Conservation (phyloP, 1,140 invertebrate genomes). For the Elymnias hypermnestra region DNA sequence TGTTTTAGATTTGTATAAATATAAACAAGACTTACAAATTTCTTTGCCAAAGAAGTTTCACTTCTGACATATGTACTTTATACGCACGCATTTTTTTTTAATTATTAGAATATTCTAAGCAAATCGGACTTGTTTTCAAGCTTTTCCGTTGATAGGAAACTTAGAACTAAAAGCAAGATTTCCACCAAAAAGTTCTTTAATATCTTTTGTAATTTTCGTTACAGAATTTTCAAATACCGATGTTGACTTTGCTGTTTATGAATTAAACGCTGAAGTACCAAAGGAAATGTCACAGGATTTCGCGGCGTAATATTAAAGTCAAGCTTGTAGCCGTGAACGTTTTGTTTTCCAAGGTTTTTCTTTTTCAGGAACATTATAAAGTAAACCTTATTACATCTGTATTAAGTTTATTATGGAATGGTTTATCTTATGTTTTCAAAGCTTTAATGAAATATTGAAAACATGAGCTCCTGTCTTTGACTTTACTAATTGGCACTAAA, state of each 20-base stretch:
- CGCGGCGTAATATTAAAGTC: constrained; percentile 1
- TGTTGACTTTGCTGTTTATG: neutral
- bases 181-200: too few relatives aligned
- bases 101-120: too few relatives aligned
- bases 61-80: too few relatives aligned
- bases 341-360: constrained; percentile 6
- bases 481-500: constrained; percentile 7
- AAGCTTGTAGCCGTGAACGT: neutral
- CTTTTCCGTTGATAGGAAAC: too few relatives aligned
- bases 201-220: too few relatives aligned
- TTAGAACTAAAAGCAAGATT: too few relatives aligned
- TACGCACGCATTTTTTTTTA: neutral
- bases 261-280: constrained; percentile 1
- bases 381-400: neutral
- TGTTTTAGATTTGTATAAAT: too few relatives aligned
- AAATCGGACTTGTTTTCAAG: too few relatives aligned
- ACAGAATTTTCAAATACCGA: neutral
- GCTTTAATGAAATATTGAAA: constrained; percentile 7
- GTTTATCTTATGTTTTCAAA: too few relatives aligned
- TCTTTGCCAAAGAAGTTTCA: too few relatives aligned
- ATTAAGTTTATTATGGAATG: too few relatives aligned
- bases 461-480: constrained; percentile 4
- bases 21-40: too few relatives aligned
- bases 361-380: neutral
- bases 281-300: constrained; percentile 5